Evolutionary conservation across 2,797 vertebrate species (phyloP).

Genomic region (Danionella dracula): DNA sequence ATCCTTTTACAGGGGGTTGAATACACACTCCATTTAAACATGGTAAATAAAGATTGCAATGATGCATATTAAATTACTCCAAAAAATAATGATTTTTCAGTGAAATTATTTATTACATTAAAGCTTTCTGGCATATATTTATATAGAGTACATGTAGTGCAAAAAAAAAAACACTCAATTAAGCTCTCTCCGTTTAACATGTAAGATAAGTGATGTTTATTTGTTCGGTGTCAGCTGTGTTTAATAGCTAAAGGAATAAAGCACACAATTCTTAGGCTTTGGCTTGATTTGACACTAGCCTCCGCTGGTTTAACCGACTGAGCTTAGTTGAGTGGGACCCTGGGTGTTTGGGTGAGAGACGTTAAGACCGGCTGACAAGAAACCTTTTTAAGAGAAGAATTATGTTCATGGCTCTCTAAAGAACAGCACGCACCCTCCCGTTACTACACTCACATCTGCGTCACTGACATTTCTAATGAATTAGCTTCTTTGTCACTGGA

Average conservation of each 20-base stretch:
- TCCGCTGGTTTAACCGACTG: background rate
- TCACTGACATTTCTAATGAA: conserved; percentile 5
- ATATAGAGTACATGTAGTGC: no score
- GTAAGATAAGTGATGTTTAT: no score
- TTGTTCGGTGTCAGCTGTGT: no score
- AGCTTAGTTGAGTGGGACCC: background rate
- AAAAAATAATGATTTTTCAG: background rate
- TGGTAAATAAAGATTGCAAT: no score
- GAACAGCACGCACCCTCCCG: background rate
- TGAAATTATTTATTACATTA: no score
- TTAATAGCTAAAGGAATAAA: no score
- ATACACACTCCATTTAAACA: conserved; percentile 13
- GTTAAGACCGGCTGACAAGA: background rate
- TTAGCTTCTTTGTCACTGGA: background rate
- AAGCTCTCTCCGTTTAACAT: no score
- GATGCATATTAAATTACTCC: no score
- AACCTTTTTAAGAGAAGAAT: background rate
- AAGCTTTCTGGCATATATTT: no score
- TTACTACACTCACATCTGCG: conserved; percentile 30
- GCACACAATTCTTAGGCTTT: conserved; percentile 16
- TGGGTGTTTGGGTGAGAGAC: background rate
- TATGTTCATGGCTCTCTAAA: background rate
- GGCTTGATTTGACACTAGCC: conserved; percentile 20
- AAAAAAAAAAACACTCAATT: no score
- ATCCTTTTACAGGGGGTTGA: conserved; percentile 11